phyloP scores from a whole-genome alignment of 2,113 vertebrate genomes.

The Eulemur rufifrons region DNA sequence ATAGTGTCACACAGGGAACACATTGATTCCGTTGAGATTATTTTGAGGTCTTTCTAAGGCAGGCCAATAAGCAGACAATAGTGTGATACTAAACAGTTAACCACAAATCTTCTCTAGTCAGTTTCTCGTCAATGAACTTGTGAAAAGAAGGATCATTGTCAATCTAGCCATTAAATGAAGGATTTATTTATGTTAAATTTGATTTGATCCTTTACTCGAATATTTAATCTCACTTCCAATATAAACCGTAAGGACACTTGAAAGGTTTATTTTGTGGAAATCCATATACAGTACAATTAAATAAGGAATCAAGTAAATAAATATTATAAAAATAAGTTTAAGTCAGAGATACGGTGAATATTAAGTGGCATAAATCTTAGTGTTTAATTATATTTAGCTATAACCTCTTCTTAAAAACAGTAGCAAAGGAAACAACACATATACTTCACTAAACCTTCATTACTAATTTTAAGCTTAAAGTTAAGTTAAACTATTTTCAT shows the following conservation, averaged over 20 bases:
- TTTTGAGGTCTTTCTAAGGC: neutral
- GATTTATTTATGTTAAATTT: neutral
- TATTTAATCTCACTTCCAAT: neutral
- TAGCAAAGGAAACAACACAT: neutral
- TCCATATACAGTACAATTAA: neutral
- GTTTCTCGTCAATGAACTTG: neutral
- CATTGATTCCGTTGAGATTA: neutral
- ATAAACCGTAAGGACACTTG: neutral
- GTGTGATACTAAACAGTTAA: accelerated
- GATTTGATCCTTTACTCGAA: neutral
- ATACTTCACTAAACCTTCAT: neutral
- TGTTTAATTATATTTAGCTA: neutral
- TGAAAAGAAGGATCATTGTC: neutral
- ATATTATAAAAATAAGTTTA: neutral
- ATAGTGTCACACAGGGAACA: neutral
- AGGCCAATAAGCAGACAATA: neutral
- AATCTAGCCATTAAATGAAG: neutral
- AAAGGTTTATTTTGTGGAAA: neutral
- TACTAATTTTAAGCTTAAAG: neutral
- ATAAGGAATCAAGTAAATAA: neutral
- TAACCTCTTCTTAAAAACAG: neutral
- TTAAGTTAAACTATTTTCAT: neutral
- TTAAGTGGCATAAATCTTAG: neutral
- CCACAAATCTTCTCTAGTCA: neutral
- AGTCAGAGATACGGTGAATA: neutral